These are phyloP conservation scores for Anastatus disparis DNA, from an alignment of 1,140 invertebrate species.

Conservation along the genomic window DNA sequence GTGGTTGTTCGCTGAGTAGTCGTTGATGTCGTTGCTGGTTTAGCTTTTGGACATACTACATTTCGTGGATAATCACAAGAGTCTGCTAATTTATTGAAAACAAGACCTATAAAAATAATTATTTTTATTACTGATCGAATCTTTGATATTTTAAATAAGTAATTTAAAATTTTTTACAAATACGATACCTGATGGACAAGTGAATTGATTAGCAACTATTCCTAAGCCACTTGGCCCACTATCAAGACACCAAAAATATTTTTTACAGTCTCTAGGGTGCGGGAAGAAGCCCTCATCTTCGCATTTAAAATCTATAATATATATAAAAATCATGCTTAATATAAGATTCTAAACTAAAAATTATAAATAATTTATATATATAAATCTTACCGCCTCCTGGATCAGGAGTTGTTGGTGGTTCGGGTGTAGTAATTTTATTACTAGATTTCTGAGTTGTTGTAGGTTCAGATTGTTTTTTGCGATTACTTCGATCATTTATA, in stretches of 20 bases:
- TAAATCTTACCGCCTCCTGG: conserved; percentile 76
- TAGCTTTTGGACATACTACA: conserved; percentile 77
- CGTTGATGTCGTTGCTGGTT: conserved; percentile 63
- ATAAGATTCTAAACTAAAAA: background rate
- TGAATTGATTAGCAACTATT: conserved; percentile 92
- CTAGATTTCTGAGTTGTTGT: conserved; percentile 41
- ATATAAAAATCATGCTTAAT: background rate
- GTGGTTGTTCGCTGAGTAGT: conserved; percentile 66
- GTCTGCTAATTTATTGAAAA: conserved; percentile 90
- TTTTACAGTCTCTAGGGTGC: conserved; percentile 93
- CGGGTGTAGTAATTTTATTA: conserved; percentile 75
- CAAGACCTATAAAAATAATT: conserved; percentile 72
- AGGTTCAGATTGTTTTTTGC: conserved; percentile 44
- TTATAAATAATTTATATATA: background rate
- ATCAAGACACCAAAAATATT: conserved; percentile 94
- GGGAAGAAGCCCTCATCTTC: conserved; percentile 93
- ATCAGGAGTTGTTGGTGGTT: conserved; percentile 90
- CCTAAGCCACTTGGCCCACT: conserved; percentile 89
- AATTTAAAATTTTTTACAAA: too few species aligned
- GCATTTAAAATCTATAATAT: conserved; percentile 82
- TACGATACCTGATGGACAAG: conserved; percentile 82
- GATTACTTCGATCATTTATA: conserved; percentile 37
- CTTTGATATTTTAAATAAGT: too few species aligned
- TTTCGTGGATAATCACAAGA: conserved; percentile 92
- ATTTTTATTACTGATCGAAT: background rate